phyloP scores from a whole-genome alignment of 2,797 vertebrate genomes.

The Argyrosomus regius region DNA sequence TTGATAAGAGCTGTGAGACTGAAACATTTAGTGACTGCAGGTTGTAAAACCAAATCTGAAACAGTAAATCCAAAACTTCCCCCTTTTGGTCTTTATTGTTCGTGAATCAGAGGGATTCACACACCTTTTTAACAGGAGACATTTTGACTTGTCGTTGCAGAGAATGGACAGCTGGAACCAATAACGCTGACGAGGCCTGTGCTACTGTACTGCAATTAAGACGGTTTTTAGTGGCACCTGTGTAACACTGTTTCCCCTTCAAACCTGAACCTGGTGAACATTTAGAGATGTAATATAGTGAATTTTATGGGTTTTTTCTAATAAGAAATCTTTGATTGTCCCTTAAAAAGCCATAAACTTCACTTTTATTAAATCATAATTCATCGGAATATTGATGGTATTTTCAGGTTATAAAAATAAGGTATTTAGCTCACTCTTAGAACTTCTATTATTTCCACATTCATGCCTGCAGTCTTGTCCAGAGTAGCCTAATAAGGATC shows the following conservation, averaged over 20 bases:
- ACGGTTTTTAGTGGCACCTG: neutral
- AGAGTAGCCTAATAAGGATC: neutral
- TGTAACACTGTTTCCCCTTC: neutral
- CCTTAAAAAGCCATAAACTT: neutral
- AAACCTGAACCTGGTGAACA: too few species aligned
- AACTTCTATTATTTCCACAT: neutral
- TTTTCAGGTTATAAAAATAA: neutral
- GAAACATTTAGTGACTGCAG: neutral
- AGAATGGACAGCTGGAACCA: slow-evolving; percentile 2
- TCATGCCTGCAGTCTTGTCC: neutral
- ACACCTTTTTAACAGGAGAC: neutral
- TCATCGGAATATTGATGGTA: neutral
- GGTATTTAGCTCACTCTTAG: neutral
- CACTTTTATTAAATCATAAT: neutral
- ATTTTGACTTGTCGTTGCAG: neutral
- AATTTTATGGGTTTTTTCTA: too few species aligned
- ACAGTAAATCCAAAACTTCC: neutral
- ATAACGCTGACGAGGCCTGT: neutral
- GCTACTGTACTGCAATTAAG: neutral
- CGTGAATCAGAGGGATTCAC: neutral
- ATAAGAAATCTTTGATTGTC: too few species aligned
- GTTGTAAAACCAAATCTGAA: neutral
- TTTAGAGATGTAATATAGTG: too few species aligned
- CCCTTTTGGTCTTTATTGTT: neutral
- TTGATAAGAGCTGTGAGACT: neutral